These are phyloP conservation scores for Dasysyrphus albostriatus DNA, from an alignment of 2,888 invertebrate genomes.

Conservation along the genomic window DNA sequence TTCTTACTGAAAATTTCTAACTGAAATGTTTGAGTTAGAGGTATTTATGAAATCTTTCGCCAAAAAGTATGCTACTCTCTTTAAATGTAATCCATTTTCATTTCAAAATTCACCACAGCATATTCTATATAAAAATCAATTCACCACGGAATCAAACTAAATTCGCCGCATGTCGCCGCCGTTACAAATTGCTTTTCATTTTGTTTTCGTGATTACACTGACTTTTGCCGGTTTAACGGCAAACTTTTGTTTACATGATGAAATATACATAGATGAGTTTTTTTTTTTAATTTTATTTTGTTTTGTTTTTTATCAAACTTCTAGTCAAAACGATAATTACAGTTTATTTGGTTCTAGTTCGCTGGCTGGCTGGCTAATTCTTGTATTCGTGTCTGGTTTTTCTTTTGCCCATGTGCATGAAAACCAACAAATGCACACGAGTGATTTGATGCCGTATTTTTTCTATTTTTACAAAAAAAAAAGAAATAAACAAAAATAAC, in stretches of 20 bases:
- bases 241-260: slow-evolving; percentile 49
- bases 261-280: background rate
- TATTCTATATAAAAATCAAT: slow-evolving; percentile 22
- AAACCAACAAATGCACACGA: slow-evolving; percentile 15
- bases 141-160: slow-evolving; percentile 49
- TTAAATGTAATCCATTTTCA: background rate
- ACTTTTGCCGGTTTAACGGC: slow-evolving; percentile 47
- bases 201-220: background rate
- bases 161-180: slow-evolving; percentile 28
- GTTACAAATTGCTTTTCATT: background rate
- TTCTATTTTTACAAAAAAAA: slow-evolving; percentile 66
- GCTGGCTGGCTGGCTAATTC: slow-evolving; percentile 38
- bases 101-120: background rate
- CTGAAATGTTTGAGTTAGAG: too few species aligned
- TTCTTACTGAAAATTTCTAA: too few species aligned
- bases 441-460: slow-evolving; percentile 35
- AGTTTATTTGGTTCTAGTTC: slow-evolving; percentile 62
- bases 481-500: slow-evolving; percentile 21
- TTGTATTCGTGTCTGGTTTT: slow-evolving; percentile 42
- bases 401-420: slow-evolving; percentile 16
- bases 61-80: slow-evolving; percentile 39
- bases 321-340: slow-evolving; percentile 33
- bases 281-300: background rate
- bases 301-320: slow-evolving; percentile 2
- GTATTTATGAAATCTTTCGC: background rate